phyloP scores from a whole-genome alignment of 2,888 invertebrate genomes.

The Linyphia triangularis region DNA sequence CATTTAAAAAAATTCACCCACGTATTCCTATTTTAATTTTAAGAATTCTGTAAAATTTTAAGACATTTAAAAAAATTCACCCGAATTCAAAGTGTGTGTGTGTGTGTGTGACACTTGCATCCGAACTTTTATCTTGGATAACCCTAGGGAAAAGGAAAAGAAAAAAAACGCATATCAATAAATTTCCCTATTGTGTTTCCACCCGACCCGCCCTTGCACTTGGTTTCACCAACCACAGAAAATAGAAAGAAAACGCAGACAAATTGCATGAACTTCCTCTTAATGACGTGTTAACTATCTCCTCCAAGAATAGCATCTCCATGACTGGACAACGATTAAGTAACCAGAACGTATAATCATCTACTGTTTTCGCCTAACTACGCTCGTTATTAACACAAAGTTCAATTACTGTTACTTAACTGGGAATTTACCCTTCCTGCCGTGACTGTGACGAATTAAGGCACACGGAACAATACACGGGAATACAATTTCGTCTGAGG shows the following conservation, averaged over 20 bases:
- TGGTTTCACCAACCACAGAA: not conserved
- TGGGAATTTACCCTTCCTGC: not conserved
- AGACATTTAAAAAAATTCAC: no score
- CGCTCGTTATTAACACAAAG: not conserved
- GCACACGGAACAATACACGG: constrained; percentile 4
- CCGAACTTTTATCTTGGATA: no score
- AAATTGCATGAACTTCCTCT: not conserved
- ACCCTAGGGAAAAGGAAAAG: no score
- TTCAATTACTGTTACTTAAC: constrained; percentile 8
- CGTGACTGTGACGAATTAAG: constrained; percentile 18
- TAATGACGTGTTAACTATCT: constrained; percentile 17
- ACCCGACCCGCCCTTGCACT: not conserved
- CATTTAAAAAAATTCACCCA: no score
- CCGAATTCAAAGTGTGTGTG: no score
- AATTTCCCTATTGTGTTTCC: not conserved
- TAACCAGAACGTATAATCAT: constrained; percentile 10
- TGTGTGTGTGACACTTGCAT: no score
- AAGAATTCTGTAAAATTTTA: no score
- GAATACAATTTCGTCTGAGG: not conserved
- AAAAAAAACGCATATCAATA: no score
- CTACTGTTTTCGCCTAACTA: not conserved
- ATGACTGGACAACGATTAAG: constrained; percentile 4
- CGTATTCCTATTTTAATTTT: no score
- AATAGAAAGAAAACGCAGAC: not conserved
- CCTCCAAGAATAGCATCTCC: not conserved